Evolutionary conservation across 2,797 vertebrate genomes (phyloP).

Genomic region (Buceros bicornis): DNA sequence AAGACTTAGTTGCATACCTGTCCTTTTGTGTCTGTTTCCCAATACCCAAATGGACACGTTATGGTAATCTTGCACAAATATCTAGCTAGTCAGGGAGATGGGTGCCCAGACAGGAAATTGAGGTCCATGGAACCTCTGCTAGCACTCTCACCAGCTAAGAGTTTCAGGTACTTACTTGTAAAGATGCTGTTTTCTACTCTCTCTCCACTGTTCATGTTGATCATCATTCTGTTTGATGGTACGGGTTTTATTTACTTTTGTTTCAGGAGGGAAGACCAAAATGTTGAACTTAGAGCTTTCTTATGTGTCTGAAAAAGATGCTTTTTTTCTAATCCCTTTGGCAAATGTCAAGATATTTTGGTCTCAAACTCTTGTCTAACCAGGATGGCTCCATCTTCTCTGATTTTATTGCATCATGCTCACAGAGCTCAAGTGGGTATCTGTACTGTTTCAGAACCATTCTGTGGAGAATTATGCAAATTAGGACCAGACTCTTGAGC

Average conservation of each 20-base stretch:
- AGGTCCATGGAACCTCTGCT: fast-evolving
- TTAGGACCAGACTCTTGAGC: neutral
- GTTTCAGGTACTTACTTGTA: neutral
- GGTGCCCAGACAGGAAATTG: fast-evolving
- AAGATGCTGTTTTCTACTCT: neutral
- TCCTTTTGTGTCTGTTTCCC: neutral
- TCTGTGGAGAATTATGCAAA: neutral
- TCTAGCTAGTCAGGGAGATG: neutral
- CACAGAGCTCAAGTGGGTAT: neutral
- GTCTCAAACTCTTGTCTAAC: neutral
- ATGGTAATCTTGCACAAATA: neutral
- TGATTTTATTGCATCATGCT: neutral
- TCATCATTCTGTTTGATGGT: neutral
- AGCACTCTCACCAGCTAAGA: neutral
- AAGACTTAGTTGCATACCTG: neutral
- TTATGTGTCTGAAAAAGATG: neutral
- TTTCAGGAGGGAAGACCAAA: neutral
- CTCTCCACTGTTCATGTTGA: neutral
- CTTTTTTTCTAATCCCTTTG: neutral
- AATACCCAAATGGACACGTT: neutral
- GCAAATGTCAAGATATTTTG: neutral
- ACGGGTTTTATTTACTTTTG: neutral
- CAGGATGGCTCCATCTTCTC: neutral
- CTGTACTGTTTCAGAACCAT: neutral
- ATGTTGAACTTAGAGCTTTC: neutral